These are phyloP conservation scores for Notospermus geniculatus DNA, from an alignment of 1,140 invertebrate species.

Conservation along the genomic window DNA sequence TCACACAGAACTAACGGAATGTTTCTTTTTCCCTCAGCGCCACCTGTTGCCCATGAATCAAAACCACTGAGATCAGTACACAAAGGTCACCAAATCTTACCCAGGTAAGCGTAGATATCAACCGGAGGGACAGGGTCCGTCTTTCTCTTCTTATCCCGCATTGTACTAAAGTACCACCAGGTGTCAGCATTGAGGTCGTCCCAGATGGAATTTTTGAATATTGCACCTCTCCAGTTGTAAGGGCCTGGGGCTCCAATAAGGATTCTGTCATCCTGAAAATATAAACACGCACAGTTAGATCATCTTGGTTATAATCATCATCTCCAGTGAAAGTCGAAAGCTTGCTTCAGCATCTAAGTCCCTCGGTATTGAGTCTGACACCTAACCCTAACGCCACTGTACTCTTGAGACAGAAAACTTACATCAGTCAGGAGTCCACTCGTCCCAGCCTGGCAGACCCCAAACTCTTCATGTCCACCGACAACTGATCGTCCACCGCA, in stretches of 20 bases:
- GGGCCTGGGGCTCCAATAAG: conserved; percentile 56
- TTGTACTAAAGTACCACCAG: conserved; percentile 64
- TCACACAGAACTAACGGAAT: too few relatives aligned
- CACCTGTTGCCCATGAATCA: too few relatives aligned
- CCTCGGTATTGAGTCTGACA: neutral
- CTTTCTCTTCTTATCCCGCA: neutral
- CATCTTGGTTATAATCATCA: too few relatives aligned
- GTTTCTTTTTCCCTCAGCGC: too few relatives aligned
- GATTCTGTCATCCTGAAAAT: conserved; percentile 31
- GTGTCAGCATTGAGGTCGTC: conserved; percentile 75
- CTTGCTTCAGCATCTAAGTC: too few relatives aligned
- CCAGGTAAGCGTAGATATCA: neutral
- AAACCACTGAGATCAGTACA: too few relatives aligned
- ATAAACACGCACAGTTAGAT: neutral
- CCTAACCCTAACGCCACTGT: too few relatives aligned
- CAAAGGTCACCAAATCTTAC: too few relatives aligned
- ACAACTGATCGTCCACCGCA: conserved; percentile 69
- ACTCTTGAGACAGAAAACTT: too few relatives aligned
- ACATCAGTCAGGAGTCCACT: conserved; percentile 62
- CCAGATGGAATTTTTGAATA: conserved; percentile 72
- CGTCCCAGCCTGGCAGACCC: conserved; percentile 89
- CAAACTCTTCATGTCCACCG: conserved; percentile 81
- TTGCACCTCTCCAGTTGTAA: conserved; percentile 82
- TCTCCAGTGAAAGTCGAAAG: too few relatives aligned
- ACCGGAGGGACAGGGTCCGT: neutral